These are phyloP conservation scores for Neotoma lepida DNA, from an alignment of 2,113 vertebrate species.

Conservation along the genomic window DNA sequence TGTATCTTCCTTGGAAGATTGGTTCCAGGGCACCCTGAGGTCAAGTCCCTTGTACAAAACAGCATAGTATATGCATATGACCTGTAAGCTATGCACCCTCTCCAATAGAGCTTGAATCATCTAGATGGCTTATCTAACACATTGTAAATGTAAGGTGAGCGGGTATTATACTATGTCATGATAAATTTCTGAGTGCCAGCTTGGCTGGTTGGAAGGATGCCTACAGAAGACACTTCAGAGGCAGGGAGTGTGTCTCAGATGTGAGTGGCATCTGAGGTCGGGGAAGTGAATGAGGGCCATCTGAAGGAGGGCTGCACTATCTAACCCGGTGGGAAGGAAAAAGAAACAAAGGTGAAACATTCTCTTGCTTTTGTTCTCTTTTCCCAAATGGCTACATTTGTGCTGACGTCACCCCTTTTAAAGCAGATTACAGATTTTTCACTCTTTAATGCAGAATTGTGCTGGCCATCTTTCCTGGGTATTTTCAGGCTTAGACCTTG, in stretches of 20 bases:
- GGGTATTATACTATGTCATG: background rate
- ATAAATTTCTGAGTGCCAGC: background rate
- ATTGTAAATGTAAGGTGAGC: background rate
- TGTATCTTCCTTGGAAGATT: background rate
- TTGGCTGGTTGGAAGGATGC: background rate
- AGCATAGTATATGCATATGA: background rate
- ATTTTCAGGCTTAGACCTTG: background rate
- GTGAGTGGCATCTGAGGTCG: background rate
- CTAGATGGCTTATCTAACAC: background rate
- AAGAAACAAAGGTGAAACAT: background rate
- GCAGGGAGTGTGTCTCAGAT: background rate
- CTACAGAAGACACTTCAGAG: background rate
- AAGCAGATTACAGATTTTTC: background rate
- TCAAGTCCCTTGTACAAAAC: background rate
- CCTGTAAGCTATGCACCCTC: background rate
- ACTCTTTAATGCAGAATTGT: background rate
- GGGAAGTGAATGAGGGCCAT: background rate
- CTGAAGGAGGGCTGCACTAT: background rate
- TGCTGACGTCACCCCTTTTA: background rate
- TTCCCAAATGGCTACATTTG: no score
- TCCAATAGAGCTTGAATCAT: background rate
- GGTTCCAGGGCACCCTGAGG: background rate
- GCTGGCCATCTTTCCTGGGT: background rate
- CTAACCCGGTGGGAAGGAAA: background rate
- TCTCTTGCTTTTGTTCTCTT: background rate